Evolutionary conservation across 2,888 invertebrate species (phyloP).

Genomic region (Siphlonurus alternatus): DNA sequence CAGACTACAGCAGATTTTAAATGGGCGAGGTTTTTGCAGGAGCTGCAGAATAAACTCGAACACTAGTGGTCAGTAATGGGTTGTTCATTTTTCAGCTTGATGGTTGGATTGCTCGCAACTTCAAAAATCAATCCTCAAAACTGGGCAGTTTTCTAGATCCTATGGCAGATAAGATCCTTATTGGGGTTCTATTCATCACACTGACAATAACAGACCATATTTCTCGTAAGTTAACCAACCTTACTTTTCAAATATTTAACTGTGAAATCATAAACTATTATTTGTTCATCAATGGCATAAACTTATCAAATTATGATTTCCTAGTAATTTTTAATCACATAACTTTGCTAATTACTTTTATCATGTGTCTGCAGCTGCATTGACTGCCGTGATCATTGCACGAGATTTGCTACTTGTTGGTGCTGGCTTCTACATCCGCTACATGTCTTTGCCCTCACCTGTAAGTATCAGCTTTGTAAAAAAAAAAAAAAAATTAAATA

Average conservation of each 20-base stretch:
- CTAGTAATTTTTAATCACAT: no score
- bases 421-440: slow-evolving; percentile 81
- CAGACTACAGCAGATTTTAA: no score
- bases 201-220: slow-evolving; percentile 73
- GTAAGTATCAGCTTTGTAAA: slow-evolving; percentile 41
- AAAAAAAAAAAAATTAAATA: no score
- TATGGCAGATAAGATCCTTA: slow-evolving; percentile 87
- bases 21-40: no score
- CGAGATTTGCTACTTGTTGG: slow-evolving; percentile 67
- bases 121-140: slow-evolving; percentile 78
- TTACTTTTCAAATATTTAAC: no score
- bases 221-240: slow-evolving; percentile 36
- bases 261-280: no score
- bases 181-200: slow-evolving; percentile 74
- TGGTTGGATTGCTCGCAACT: slow-evolving; percentile 90
- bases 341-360: no score
- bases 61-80: not conserved
- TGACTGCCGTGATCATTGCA: slow-evolving; percentile 66
- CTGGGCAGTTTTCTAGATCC: slow-evolving; percentile 93
- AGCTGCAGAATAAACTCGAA: no score
- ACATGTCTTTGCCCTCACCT: slow-evolving; percentile 73
- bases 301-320: no score
- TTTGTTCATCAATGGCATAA: no score
- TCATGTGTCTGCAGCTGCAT: slow-evolving; percentile 29
- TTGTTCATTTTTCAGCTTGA: slow-evolving; percentile 56